Evolutionary conservation across 2,797 vertebrate species (phyloP).

Genomic region (Remorina albescens): DNA sequence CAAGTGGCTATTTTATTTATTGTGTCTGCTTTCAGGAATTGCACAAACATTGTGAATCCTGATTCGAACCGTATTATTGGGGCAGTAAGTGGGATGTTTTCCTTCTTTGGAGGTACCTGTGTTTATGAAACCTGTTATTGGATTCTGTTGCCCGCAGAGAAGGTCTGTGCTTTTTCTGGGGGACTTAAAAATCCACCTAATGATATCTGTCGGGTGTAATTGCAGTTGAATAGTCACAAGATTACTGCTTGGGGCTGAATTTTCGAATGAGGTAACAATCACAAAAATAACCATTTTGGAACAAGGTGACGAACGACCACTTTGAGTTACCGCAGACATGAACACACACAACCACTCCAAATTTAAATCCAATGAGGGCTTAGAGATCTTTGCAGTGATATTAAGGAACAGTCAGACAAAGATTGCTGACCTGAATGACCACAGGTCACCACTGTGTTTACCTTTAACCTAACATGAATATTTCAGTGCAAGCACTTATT

Average conservation of each 20-base stretch:
- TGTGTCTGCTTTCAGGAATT: background rate
- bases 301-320: conserved; percentile 37
- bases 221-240: conserved; percentile 57
- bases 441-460: background rate
- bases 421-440: background rate
- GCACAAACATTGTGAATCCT: background rate
- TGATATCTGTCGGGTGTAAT: conserved; percentile 67
- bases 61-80: background rate
- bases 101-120: conserved; percentile 39
- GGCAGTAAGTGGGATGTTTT: conserved; percentile 18
- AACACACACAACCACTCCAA: conserved; percentile 20
- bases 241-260: conserved; percentile 44
- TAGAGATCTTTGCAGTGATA: background rate
- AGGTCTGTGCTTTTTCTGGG: conserved; percentile 45
- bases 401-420: background rate
- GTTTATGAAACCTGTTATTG: conserved; percentile 54
- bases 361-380: background rate
- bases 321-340: conserved; percentile 20
- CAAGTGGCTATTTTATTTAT: background rate
- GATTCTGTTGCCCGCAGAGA: conserved; percentile 30
- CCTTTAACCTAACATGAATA: background rate
- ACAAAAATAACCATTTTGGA: conserved; percentile 52
- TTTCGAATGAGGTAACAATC: conserved; percentile 59
- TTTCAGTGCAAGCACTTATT: background rate
- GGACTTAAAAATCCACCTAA: conserved; percentile 68